These are phyloP conservation scores for Drosophila rubida DNA, from an alignment of 2,888 invertebrate species.

Conservation along the genomic window DNA sequence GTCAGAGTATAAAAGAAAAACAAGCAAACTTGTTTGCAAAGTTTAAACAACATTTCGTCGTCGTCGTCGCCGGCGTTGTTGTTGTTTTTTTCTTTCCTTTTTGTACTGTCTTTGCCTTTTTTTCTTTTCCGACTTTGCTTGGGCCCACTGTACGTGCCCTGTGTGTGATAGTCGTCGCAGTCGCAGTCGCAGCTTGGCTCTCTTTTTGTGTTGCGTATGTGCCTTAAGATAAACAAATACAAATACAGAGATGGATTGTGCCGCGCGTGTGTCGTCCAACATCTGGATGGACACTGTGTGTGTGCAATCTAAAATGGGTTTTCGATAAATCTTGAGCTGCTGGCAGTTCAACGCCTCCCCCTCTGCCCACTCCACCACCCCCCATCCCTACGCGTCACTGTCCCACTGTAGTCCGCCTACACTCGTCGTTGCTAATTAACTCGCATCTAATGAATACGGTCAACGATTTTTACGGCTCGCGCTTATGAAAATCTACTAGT, in stretches of 20 bases:
- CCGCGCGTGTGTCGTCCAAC: conserved; percentile 68
- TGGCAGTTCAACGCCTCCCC: neutral
- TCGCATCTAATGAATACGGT: conserved; percentile 61
- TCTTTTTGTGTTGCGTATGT: conserved; percentile 60
- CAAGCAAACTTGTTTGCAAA: conserved; percentile 78
- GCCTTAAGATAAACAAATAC: conserved; percentile 75
- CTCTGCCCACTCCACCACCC: too few species aligned
- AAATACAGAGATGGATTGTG: conserved; percentile 74
- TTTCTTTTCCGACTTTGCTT: conserved; percentile 43
- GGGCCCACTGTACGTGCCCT: conserved; percentile 57
- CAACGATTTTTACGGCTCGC: conserved; percentile 61
- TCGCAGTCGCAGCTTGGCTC: neutral
- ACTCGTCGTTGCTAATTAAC: conserved; percentile 48
- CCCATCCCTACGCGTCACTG: too few species aligned
- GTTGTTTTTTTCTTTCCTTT: conserved; percentile 27
- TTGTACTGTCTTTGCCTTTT: conserved; percentile 5
- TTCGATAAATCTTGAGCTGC: conserved; percentile 60
- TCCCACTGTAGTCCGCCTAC: conserved; percentile 1
- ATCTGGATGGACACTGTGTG: conserved; percentile 71
- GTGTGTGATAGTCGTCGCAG: conserved; percentile 6
- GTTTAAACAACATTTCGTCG: conserved; percentile 78
- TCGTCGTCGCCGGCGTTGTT: conserved; percentile 10
- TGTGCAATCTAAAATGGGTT: conserved; percentile 69
- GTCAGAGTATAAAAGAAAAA: conserved; percentile 34
- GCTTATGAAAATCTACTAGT: conserved; percentile 39